Evolutionary conservation across 2,888 invertebrate genomes (phyloP).

Genomic region (Amphimallon solstitiale): DNA sequence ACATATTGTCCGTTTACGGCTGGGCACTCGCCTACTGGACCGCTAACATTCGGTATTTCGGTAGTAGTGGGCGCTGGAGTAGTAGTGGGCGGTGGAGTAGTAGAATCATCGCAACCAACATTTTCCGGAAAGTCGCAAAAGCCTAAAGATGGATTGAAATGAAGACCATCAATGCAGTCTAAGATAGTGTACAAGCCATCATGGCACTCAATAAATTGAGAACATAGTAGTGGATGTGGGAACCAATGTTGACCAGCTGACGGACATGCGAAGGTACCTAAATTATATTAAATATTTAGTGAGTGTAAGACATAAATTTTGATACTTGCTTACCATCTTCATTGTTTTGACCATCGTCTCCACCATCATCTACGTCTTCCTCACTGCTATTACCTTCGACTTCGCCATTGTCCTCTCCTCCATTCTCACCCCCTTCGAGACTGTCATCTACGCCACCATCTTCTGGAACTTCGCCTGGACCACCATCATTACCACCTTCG

Average conservation of each 20-base stretch:
- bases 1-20: conserved; percentile 22
- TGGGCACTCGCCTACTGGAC: conserved; percentile 37
- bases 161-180: conserved; percentile 8
- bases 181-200: conserved; percentile 8
- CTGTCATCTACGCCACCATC: too few species aligned
- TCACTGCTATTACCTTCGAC: too few species aligned
- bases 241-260: conserved; percentile 16
- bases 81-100: background rate
- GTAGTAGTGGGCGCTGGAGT: background rate
- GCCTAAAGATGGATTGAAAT: conserved; percentile 20
- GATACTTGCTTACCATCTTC: too few species aligned
- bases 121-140: conserved; percentile 31
- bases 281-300: too few species aligned
- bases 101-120: conserved; percentile 16
- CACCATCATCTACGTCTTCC: too few species aligned
- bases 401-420: too few species aligned
- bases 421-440: too few species aligned
- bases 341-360: too few species aligned
- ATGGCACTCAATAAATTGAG: conserved; percentile 33
- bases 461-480: too few species aligned
- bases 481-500: too few species aligned
- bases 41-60: background rate
- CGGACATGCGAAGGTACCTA: conserved; percentile 3
- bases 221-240: conserved; percentile 29
- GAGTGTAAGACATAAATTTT: too few species aligned